Evolutionary conservation across 2,888 invertebrate genomes (phyloP).

Genomic region (Phortica okadai): DNA sequence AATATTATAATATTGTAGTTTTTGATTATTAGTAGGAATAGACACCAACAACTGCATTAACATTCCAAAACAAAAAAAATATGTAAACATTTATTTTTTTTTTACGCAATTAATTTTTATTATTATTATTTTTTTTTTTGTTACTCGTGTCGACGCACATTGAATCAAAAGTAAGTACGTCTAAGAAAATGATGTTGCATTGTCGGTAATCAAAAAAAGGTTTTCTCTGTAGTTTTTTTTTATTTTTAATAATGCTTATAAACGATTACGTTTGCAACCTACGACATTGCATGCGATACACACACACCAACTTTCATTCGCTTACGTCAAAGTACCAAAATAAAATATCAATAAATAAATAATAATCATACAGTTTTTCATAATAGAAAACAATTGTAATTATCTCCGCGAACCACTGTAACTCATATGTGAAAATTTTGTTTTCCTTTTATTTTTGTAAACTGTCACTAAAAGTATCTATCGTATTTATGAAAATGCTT

Average conservation of each 20-base stretch:
- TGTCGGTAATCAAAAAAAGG: not conserved
- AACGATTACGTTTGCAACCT: not conserved
- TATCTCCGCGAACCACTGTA: too few relatives aligned
- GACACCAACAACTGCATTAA: slow-evolving; percentile 18
- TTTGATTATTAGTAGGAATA: slow-evolving; percentile 5
- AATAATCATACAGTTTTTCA: too few relatives aligned
- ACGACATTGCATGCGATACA: not conserved
- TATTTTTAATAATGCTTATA: too few relatives aligned
- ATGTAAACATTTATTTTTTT: not conserved
- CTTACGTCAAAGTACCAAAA: too few relatives aligned
- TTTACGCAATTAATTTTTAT: not conserved
- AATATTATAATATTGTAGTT: not conserved
- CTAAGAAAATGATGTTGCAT: not conserved
- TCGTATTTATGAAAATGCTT: too few relatives aligned
- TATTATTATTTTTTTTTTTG: not conserved
- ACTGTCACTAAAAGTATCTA: too few relatives aligned
- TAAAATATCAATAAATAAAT: too few relatives aligned
- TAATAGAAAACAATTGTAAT: too few relatives aligned
- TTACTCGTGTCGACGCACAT: not conserved
- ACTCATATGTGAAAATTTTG: too few relatives aligned
- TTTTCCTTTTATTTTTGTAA: too few relatives aligned
- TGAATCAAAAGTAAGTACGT: not conserved
- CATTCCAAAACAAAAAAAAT: slow-evolving; percentile 11
- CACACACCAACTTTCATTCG: too few relatives aligned
- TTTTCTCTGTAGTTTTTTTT: too few relatives aligned